Evolutionary conservation across 2,888 invertebrate species (phyloP).

Genomic region (Eretmocerus hayati): DNA sequence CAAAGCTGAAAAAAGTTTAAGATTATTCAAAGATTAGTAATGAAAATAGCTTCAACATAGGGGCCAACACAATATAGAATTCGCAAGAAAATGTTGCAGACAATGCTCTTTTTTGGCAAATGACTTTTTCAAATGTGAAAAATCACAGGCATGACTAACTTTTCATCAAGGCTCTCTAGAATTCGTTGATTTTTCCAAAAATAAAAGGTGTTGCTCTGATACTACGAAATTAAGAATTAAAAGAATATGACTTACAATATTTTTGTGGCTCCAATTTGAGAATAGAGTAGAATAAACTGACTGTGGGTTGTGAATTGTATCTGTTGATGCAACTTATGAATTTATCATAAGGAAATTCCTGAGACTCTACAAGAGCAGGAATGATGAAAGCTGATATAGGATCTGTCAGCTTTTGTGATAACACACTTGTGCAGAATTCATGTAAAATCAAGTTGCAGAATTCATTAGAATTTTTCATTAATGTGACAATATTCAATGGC

Average conservation of each 20-base stretch:
- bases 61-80: too few relatives aligned
- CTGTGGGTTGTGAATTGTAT: constrained; percentile 48
- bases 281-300: constrained; percentile 63
- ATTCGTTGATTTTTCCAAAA: too few relatives aligned
- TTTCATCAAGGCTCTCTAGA: too few relatives aligned
- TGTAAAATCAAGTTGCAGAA: constrained; percentile 51
- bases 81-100: too few relatives aligned
- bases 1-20: constrained; percentile 29
- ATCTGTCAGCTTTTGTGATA: constrained; percentile 61
- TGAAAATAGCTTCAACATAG: too few relatives aligned
- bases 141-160: too few relatives aligned
- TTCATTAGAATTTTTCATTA: constrained; percentile 41
- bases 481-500: constrained; percentile 59
- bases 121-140: too few relatives aligned
- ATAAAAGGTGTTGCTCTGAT: too few relatives aligned
- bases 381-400: constrained; percentile 64
- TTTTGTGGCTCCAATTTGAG: constrained; percentile 60
- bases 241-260: constrained; percentile 53
- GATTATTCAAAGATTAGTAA: too few relatives aligned
- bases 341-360: constrained; percentile 49
- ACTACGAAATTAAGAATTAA: not conserved
- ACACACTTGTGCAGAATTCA: constrained; percentile 60
- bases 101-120: too few relatives aligned
- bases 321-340: constrained; percentile 49
- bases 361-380: constrained; percentile 56